These are phyloP conservation scores for Iphiclides podalirius DNA, from an alignment of 2,888 invertebrate species.

Conservation along the genomic window DNA sequence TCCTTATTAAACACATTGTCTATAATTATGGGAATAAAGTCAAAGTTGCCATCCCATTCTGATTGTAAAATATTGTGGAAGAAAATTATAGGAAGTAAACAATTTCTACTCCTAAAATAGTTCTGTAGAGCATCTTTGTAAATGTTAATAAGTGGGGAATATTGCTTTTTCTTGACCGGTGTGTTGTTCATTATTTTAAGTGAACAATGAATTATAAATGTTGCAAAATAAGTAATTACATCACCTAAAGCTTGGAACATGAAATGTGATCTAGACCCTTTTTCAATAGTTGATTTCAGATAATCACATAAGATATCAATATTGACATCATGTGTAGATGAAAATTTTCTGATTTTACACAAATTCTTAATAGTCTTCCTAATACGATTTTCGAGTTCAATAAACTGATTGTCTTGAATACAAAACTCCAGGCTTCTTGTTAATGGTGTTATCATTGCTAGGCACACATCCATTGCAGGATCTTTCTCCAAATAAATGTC, in stretches of 20 bases:
- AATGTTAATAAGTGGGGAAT: slow-evolving; percentile 64
- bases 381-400: slow-evolving; percentile 82
- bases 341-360: slow-evolving; percentile 81
- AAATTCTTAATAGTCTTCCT: slow-evolving; percentile 82
- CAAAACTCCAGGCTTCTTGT: slow-evolving; percentile 85
- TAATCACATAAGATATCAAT: slow-evolving; percentile 76
- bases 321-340: slow-evolving; percentile 76
- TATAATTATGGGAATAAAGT: slow-evolving; percentile 79
- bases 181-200: slow-evolving; percentile 65
- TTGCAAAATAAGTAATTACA: slow-evolving; percentile 82
- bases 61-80: slow-evolving; percentile 83
- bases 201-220: slow-evolving; percentile 82
- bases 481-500: slow-evolving; percentile 86
- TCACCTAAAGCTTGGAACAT: slow-evolving; percentile 84
- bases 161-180: slow-evolving; percentile 51
- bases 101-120: slow-evolving; percentile 83
- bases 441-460: slow-evolving; percentile 85
- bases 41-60: slow-evolving; percentile 83
- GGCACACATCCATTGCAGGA: slow-evolving; percentile 83
- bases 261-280: slow-evolving; percentile 82
- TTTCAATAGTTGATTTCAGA: slow-evolving; percentile 80
- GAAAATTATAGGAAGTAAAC: slow-evolving; percentile 82
- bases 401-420: slow-evolving; percentile 84
- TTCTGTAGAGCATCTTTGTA: slow-evolving; percentile 76
- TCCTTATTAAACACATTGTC: slow-evolving; percentile 80